Evolutionary conservation across 2,113 vertebrate genomes (phyloP), one percentile per base, ranked within the genome.

Genomic region (Phylloscopus trochilus): DNA sequence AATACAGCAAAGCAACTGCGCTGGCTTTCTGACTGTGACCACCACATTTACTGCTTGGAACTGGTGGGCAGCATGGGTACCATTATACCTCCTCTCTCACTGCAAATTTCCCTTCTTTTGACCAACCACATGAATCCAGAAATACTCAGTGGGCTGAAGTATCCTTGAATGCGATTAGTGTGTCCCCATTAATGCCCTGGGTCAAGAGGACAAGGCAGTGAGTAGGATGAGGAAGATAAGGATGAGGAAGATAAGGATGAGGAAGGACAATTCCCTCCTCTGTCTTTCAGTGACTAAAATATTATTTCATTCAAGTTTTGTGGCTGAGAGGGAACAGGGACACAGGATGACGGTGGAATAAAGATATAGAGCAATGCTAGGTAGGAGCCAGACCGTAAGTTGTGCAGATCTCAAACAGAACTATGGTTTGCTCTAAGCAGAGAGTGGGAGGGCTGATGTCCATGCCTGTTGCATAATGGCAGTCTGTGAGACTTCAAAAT

Each of bases 1-100:
- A 87, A 55, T 83, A 76, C 26, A 83, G 88, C 60, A 47, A 47
- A 89, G 76, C n/a, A 84, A 80, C 72, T 67, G 27, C 0, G 0
- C 67, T 89, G 62, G 46, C 43, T 89, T 94, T 94, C 66, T 84
- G 77, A 68, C 83, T 96, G 90, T 94, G 86, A 93, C 92, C 88
- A 82, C 28, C 41, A 3, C 27, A 66, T 41, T 83, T 59, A 46
- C 46, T 70, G 35, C 85, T 90, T 89, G 64, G 72, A 90, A 49
- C 41, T 72, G 37, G 31, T 66, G 47, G 74, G 83, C 56, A 75
- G 8, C 58, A 24, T n/a, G 91, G 89, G 62, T 72, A 33, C 49
- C 60, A 46, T 95, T 90, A 86, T 19, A 30, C 15, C 24, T 86
- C 23, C 33, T 84, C 56, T 83, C 69, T 49, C 76, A 66, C 44